Evolutionary conservation across 2,113 vertebrate genomes (phyloP), one percentile per base, ranked within the genome.

Genomic region (Bagarius yarrelli): DNA sequence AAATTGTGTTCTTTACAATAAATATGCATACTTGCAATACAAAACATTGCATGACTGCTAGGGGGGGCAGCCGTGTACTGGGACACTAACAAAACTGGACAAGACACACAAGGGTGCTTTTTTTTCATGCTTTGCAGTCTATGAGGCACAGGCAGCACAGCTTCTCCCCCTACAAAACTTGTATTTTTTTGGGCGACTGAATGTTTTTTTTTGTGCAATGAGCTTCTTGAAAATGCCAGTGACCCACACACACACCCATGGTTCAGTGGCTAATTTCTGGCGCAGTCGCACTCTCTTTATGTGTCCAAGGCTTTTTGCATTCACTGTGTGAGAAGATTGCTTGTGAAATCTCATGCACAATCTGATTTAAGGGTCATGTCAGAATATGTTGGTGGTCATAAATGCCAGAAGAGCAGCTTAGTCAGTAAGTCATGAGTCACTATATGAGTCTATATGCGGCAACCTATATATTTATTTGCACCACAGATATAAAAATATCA

Each of bases 1-100:
- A 99, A 99, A 98, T 99, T 98, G 96, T 98, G 95, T 98, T 98
- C 96, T 96, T 94, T 95, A 97, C 96, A 97, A 97, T 98, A 99
- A 98, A 98, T 96, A 97, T 98, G 96, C 96, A 97, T 96, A 98
- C 96, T 98, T 98, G 96, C 96, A 96, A 97, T 56, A 85, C 69
- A 40, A 53, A 81, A 76, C 97, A 97, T 95, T 95, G 96, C 95
- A 97, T 95, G 96, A 97, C 95, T 94, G 95, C 95, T 93, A 93
- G 94, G 93, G 94, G 92, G 95, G 83, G 87, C 87, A 92, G 94
- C 93, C 89, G 94, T 93, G 95, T 93, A 90, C 93, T 78, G 87
- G 84, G 95, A 98, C 98, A 94, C 96, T 97, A 98, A 98, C 97
- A 95, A 95, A 85, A 90, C 84, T 73, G 85, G 88, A 88, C 86